Base-by-base conservation (phyloP, 2,888 invertebrate genomes). In the Galeruca laticollis region DNA sequence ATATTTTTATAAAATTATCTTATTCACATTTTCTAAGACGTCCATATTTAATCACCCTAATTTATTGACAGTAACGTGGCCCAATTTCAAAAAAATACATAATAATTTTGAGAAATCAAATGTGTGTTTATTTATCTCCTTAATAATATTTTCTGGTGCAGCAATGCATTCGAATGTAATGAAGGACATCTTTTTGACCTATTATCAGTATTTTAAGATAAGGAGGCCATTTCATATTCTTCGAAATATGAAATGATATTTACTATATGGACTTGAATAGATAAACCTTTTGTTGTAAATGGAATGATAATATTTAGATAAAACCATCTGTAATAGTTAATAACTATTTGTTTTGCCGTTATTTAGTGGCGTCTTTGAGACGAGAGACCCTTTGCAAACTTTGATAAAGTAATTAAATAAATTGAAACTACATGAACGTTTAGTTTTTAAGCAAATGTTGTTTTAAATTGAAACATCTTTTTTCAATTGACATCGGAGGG, bases 201-300 rank as follows among this genome's bases (percentile, higher is more conserved):
- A 31, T 15, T 26, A 54, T 54, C 54, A 26, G n/a, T n/a, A 54
- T n/a, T 54, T 54, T 26, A 31, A 31, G 54, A 54, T 54, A 54
- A 54, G 13, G 2, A 54, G 9, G 5, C 54, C 54, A 31, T 54
- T 52, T 54, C 15, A n/a, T 54, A 54, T 54, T 54, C 54, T 54
- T 31, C 21, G 54, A 54, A 54, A 47, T 47, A 47, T 9, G 47
- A 47, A 47, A 47, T 47, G 18, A 47, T 47, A 47, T 47, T 47
- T 47, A 47, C 47, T 47, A 18, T 47, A 15, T 47, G 47, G 18
- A 47, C 15, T 43, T n/a, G 1, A 9, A 18, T 15, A 47, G n/a
- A 47, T 47, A 47, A 47, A 15, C 18, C 47, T 47, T 40, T 47
- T 47, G 47, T 47, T 18, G 47, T 47, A 15, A 47, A 47, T 47